phyloP scores from a whole-genome alignment of 2,888 invertebrate species.

The Aphidius colemani region DNA sequence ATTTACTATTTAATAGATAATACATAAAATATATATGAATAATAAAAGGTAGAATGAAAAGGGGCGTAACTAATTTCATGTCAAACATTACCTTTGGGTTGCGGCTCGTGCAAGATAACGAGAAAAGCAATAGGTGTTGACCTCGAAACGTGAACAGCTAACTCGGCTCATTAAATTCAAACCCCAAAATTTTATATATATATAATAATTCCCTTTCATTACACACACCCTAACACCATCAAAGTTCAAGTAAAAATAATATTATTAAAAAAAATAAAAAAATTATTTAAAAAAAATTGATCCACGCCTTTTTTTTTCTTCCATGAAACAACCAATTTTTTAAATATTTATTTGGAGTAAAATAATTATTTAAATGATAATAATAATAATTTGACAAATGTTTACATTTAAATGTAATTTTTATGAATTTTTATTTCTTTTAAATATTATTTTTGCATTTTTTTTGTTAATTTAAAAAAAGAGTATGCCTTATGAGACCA shows the following conservation, averaged over 20 bases:
- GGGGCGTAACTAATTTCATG: conserved; percentile 22
- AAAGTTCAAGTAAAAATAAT: too few species aligned
- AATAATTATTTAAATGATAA: too few species aligned
- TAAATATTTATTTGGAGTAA: not conserved
- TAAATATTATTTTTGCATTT: too few species aligned
- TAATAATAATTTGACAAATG: too few species aligned
- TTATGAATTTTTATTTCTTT: too few species aligned
- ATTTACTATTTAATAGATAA: too few species aligned
- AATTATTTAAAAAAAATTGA: too few species aligned
- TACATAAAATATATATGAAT: too few species aligned
- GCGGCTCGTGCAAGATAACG: conserved; percentile 11
- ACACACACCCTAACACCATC: too few species aligned
- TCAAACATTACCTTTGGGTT: conserved; percentile 17
- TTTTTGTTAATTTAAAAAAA: too few species aligned
- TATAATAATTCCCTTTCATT: not conserved
- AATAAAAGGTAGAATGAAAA: conserved; percentile 7
- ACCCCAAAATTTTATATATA: conserved; percentile 26
- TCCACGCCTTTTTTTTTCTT: not conserved
- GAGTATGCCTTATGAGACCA: not conserved
- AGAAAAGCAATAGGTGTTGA: conserved; percentile 31
- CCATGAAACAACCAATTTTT: not conserved
- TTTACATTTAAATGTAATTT: too few species aligned
- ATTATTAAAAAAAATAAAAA: too few species aligned
- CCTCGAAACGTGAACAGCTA: conserved; percentile 33
- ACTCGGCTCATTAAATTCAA: conserved; percentile 38